Evolutionary conservation across 2,113 vertebrate genomes (phyloP).

Genomic region (Nipponia nippon): DNA sequence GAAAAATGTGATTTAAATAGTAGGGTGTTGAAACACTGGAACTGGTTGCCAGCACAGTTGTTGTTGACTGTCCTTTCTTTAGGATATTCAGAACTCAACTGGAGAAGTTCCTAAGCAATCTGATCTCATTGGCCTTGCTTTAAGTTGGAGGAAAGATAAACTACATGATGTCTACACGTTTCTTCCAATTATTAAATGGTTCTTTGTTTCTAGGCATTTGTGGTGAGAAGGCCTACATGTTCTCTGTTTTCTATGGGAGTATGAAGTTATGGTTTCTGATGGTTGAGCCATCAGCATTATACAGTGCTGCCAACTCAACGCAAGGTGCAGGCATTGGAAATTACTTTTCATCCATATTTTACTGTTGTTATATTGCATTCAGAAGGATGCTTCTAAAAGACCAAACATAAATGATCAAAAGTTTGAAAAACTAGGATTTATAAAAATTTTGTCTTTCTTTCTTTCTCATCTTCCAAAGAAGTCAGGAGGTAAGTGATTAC

Average conservation of each 20-base stretch:
- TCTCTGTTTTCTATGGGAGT: background rate
- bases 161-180: background rate
- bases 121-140: background rate
- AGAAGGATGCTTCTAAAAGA: background rate
- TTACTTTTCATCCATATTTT: background rate
- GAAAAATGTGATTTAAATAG: background rate
- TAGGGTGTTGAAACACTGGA: background rate
- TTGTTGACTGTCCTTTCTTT: background rate
- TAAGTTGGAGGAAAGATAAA: background rate
- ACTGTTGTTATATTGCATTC: background rate
- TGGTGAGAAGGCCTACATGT: background rate
- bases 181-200: background rate
- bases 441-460: background rate
- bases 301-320: background rate
- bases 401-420: background rate
- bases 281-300: background rate
- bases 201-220: background rate
- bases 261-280: background rate
- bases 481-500: background rate
- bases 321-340: background rate
- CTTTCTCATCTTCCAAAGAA: background rate
- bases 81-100: background rate
- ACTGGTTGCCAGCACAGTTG: background rate
- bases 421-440: background rate
- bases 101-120: background rate